Evolutionary conservation across 2,888 invertebrate genomes (phyloP), one percentile per base, ranked within the genome.

Genomic region (Synanthedon andrenaeformis): DNA sequence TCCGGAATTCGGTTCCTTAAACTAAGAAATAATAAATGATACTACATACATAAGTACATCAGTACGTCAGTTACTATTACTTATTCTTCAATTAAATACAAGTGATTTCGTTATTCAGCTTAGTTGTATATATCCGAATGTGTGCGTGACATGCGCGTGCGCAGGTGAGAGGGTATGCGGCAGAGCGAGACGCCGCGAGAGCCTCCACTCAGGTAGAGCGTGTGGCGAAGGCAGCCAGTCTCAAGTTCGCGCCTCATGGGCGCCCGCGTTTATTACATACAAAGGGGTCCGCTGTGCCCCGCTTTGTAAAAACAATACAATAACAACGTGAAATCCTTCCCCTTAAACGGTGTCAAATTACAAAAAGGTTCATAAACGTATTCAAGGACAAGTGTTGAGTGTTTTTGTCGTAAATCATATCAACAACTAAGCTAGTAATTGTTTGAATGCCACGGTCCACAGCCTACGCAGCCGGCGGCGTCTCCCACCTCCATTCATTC

Each of bases 391-490:
- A 49, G 23, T 49, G 49, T 17, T 12, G 23, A 49, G 17, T 14
- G 41, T 35, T 51, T 51, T 51, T n/a, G 35, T n/a, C 13, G 41
- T 51, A 19, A 28, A 51, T 5, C n/a, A 17, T 49, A 49, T 23
- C 19, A 14, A 11, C 49, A 11, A 49, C 19, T 10, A 49, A 49
- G n/a, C 52, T 51, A 50, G 66, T 82, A 77, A 82, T 82, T 79
- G 81, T 76, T 82, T 82, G 82, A 84, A 84, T 83, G 82, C 83
- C 82, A 82, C 83, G 82, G 82, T 80, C 80, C 71, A 75, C 77
- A 72, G 75, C 81, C 82, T 79, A 83, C 85, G 77, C 82, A 79
- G 82, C 82, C 83, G 83, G 81, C 80, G 74, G 77, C 80, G 77
- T 74, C 76, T 82, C 82, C 82, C 84, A 74, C 76, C 82, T 73